phyloP scores from a whole-genome alignment of 2,888 invertebrate genomes.

The Nomada hirtipes region DNA sequence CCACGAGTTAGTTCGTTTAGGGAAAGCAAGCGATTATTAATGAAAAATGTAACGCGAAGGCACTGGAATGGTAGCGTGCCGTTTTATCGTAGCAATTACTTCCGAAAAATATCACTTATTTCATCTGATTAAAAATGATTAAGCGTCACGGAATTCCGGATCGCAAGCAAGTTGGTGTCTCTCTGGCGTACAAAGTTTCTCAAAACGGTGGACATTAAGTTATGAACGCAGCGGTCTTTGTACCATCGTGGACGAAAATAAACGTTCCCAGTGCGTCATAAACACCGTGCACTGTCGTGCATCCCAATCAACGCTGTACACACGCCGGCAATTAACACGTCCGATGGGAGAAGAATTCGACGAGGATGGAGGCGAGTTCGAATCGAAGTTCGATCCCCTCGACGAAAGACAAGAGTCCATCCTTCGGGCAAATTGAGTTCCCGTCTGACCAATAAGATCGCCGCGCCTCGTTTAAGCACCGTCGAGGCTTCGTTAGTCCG shows the following conservation, averaged over 20 bases:
- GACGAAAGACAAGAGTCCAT: not conserved
- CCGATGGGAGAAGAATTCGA: not conserved
- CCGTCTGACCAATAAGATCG: not conserved
- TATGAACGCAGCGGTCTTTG: not conserved
- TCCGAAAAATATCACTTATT: too few species aligned
- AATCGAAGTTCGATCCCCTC: conserved; percentile 8
- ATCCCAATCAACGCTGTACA: not conserved
- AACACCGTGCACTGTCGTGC: conserved; percentile 9
- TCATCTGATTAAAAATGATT: too few species aligned
- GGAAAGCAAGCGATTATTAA: too few species aligned
- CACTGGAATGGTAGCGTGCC: too few species aligned
- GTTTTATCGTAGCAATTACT: too few species aligned
- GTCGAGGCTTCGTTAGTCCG: conserved; percentile 1
- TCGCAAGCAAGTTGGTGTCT: accelerated
- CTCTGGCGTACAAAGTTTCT: not conserved
- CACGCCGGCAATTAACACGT: conserved; percentile 7
- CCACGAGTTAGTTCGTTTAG: too few species aligned
- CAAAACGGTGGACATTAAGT: not conserved
- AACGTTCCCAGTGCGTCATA: not conserved
- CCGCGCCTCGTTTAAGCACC: too few species aligned
- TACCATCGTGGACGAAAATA: not conserved
- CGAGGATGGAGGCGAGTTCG: not conserved
- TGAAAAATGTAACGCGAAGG: too few species aligned
- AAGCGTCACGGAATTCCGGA: too few species aligned
- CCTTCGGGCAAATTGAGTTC: conserved; percentile 3